Evolutionary conservation across 2,888 invertebrate genomes (phyloP).

Genomic region (Diadegma fenestrale): DNA sequence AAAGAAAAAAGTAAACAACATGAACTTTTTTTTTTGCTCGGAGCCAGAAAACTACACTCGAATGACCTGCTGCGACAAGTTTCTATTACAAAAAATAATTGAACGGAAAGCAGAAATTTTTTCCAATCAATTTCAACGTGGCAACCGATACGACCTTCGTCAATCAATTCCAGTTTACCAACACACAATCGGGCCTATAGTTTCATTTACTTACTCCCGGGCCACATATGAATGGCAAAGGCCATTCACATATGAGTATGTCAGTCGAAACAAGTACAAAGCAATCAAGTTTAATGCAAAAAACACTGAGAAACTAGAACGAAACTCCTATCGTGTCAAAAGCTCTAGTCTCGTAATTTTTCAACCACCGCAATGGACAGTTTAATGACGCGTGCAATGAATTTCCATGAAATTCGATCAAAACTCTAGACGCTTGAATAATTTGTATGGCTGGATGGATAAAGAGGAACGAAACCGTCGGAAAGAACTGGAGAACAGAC

Average conservation of each 20-base stretch:
- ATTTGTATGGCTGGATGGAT: not conserved
- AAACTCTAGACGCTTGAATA: not conserved
- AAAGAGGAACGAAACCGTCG: not conserved
- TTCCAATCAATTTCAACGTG: not conserved
- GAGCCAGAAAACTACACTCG: no score
- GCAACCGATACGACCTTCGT: no score
- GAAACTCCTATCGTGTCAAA: conserved; percentile 20
- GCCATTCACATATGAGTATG: not conserved
- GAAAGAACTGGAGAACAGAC: no score
- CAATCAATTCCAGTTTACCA: not conserved
- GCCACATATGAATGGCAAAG: conserved; percentile 3
- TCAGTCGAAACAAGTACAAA: conserved; percentile 26
- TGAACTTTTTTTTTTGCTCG: not conserved
- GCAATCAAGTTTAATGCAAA: conserved; percentile 18
- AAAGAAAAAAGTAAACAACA: not conserved
- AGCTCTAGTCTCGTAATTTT: conserved; percentile 7
- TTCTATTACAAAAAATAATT: not conserved
- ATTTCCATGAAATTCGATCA: not conserved
- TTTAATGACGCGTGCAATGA: not conserved
- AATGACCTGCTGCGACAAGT: not conserved
- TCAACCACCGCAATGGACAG: not conserved
- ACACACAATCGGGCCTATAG: not conserved
- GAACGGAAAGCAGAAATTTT: not conserved
- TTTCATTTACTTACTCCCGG: not conserved
- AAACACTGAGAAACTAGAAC: conserved; percentile 39